A percentile compares a stretch with the other conserved stretches of the same genome.
Evolutionary conservation across 2,797 vertebrate genomes (phyloP).

Genomic region (Ctenopoma kingsleyae): DNA sequence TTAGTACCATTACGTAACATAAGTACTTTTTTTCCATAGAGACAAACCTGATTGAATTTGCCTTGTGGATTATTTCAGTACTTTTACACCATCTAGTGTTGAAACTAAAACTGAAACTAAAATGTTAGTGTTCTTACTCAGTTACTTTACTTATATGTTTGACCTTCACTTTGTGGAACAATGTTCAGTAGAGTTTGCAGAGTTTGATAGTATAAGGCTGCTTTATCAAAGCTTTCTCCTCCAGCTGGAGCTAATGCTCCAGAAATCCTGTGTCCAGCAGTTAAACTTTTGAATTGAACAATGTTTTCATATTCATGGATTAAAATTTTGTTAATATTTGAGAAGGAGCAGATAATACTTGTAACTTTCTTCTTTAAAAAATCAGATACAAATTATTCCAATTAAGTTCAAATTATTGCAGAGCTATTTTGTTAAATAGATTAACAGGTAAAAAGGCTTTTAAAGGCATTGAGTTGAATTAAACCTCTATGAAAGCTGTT

Average conservation of each 20-base stretch:
- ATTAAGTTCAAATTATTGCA: not conserved
- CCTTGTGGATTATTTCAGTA: constrained; percentile 23
- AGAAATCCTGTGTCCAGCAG: not conserved
- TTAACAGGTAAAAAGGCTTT: too few species aligned
- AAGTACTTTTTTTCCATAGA: not conserved
- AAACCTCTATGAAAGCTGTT: not conserved
- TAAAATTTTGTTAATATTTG: not conserved
- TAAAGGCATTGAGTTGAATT: not conserved
- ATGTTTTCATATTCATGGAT: not conserved
- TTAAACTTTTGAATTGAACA: not conserved
- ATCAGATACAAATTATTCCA: not conserved
- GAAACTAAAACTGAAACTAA: constrained; percentile 1
- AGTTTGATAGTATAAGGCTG: too few species aligned
- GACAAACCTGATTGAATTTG: not conserved
- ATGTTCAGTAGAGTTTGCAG: not conserved
- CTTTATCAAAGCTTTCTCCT: too few species aligned
- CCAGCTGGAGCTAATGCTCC: too few species aligned
- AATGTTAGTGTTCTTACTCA: not conserved
- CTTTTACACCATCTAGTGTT: constrained; percentile 74
- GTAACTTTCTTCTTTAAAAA: not conserved
- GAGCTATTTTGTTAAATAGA: not conserved
- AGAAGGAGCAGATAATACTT: not conserved
- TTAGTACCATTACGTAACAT: too few species aligned
- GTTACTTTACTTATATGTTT: constrained; percentile 3
- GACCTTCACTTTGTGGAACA: not conserved